phyloP scores from a whole-genome alignment of 1,140 invertebrate species.

The Bombus cullumanus region DNA sequence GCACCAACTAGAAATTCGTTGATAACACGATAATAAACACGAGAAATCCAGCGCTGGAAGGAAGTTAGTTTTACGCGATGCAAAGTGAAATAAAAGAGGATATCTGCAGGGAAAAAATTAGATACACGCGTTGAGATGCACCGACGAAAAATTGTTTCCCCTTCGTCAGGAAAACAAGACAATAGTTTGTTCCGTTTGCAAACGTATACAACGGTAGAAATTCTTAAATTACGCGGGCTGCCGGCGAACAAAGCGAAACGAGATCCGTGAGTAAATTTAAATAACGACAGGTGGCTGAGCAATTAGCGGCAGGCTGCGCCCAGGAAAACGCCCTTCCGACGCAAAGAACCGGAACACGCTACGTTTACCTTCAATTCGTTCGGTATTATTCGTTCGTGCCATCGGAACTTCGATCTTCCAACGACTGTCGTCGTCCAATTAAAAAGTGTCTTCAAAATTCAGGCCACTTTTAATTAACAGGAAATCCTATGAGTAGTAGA shows the following conservation, averaged over 20 bases:
- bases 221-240: slow-evolving; percentile 50
- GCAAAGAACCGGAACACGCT: slow-evolving; percentile 21
- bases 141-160: not conserved
- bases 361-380: slow-evolving; percentile 31
- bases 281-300: slow-evolving; percentile 55
- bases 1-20: not conserved
- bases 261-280: slow-evolving; percentile 43
- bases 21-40: not conserved
- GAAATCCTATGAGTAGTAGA: not conserved
- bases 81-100: not conserved
- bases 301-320: slow-evolving; percentile 64
- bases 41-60: not conserved
- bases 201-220: not conserved
- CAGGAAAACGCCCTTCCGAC: slow-evolving; percentile 54
- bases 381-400: slow-evolving; percentile 45
- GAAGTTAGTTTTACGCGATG: too few relatives aligned
- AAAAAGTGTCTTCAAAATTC: slow-evolving; percentile 9
- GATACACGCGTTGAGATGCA: not conserved
- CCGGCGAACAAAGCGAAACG: slow-evolving; percentile 20
- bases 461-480: not conserved
- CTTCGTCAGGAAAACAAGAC: not conserved
- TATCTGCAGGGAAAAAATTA: not conserved
- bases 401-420: slow-evolving; percentile 4
- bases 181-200: slow-evolving; percentile 6
- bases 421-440: not conserved